phyloP scores from a whole-genome alignment of 2,797 vertebrate genomes.

The Cryptoprocta ferox region DNA sequence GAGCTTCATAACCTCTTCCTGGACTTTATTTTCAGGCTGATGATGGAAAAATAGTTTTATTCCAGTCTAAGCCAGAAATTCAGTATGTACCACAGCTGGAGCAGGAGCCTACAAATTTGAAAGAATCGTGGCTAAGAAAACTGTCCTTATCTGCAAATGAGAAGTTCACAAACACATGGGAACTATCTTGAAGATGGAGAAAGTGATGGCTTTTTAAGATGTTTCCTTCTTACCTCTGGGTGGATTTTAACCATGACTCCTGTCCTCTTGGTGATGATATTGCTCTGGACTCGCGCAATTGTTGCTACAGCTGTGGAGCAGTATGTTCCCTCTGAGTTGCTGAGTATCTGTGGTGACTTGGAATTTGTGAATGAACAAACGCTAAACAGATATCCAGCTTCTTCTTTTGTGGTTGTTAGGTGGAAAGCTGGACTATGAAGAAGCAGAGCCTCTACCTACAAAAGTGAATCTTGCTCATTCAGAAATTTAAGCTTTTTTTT shows the following conservation, averaged over 20 bases:
- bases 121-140: constrained; percentile 86
- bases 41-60: constrained; percentile 97
- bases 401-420: constrained; percentile 94
- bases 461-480: constrained; percentile 95
- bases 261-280: constrained; percentile 94
- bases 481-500: constrained; percentile 82
- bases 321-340: constrained; percentile 96
- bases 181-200: constrained; percentile 84
- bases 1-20: constrained; percentile 95
- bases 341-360: constrained; percentile 97
- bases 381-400: constrained; percentile 92
- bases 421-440: constrained; percentile 89
- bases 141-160: constrained; percentile 80
- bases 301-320: constrained; percentile 98
- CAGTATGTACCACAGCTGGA: constrained; percentile 91
- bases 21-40: constrained; percentile 98
- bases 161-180: constrained; percentile 70
- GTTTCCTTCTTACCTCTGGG: constrained; percentile 92
- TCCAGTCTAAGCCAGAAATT: constrained; percentile 96
- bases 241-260: constrained; percentile 97
- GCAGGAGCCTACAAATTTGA: constrained; percentile 86
- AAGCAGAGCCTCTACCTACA: constrained; percentile 95
- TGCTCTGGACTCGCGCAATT: constrained; percentile 98
- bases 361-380: constrained; percentile 94
- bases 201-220: constrained; percentile 87